A percentile compares a stretch with the other conserved stretches of the same genome.
Evolutionary conservation across 2,113 vertebrate species (phyloP).

Genomic region (Salvator merianae): DNA sequence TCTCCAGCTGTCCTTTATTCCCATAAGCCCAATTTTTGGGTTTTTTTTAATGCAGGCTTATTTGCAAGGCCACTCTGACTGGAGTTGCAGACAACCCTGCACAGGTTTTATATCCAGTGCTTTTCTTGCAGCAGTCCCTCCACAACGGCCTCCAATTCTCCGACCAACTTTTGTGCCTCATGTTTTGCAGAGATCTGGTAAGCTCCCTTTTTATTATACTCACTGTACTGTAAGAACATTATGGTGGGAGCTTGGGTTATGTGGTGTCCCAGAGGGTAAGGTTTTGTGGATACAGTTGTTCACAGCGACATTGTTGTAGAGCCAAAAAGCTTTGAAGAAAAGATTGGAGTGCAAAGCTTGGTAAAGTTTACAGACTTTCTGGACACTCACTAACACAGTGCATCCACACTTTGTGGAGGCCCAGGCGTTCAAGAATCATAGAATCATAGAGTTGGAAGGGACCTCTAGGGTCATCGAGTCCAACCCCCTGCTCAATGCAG

Average conservation of each 20-base stretch:
- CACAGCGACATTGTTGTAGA: too few species aligned
- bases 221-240: background rate
- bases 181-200: conserved; percentile 88
- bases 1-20: background rate
- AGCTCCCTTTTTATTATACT: conserved; percentile 39
- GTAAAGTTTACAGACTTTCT: too few species aligned
- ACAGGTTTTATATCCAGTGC: conserved; percentile 6
- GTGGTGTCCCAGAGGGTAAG: too few species aligned
- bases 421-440: too few species aligned
- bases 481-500: too few species aligned
- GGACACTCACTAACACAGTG: too few species aligned
- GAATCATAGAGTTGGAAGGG: too few species aligned
- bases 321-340: too few species aligned
- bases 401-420: too few species aligned
- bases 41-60: fast-evolving
- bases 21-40: background rate
- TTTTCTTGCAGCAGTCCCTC: conserved; percentile 75
- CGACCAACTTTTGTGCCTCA: conserved; percentile 90
- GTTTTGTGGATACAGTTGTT: background rate
- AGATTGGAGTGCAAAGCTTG: too few species aligned
- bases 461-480: too few species aligned
- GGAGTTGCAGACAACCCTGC: background rate
- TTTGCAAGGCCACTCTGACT: background rate
- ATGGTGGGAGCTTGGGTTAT: background rate
- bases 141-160: conserved; percentile 85